A percentile compares a stretch with the other conserved stretches of the same genome.
These are phyloP conservation scores for Garrulus glandarius DNA, from an alignment of 2,797 vertebrate species.

Conservation along the genomic window DNA sequence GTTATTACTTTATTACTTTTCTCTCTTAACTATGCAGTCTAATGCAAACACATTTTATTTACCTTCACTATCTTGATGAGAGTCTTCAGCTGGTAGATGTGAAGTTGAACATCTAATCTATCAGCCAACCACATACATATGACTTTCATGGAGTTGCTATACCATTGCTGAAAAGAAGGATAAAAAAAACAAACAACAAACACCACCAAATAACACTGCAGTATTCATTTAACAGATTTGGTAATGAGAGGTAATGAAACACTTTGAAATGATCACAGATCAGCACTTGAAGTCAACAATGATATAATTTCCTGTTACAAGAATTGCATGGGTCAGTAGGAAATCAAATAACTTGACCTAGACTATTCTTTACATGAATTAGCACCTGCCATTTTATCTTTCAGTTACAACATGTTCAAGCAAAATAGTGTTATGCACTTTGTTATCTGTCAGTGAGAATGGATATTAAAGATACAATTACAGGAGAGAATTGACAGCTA, in stretches of 20 bases:
- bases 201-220: conserved; percentile 45
- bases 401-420: conserved; percentile 68
- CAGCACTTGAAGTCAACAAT: conserved; percentile 78
- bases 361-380: conserved; percentile 76
- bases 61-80: conserved; percentile 99
- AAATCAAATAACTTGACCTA: conserved; percentile 76
- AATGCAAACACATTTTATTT: conserved; percentile 61
- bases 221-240: conserved; percentile 77
- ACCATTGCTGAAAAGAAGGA: conserved; percentile 89
- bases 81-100: conserved; percentile 94
- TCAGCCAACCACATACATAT: conserved; percentile 93
- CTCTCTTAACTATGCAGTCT: not conserved
- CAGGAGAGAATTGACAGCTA: conserved; percentile 27
- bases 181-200: not conserved
- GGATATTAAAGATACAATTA: conserved; percentile 64
- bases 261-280: conserved; percentile 76
- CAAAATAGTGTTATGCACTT: conserved; percentile 64
- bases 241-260: conserved; percentile 79
- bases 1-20: not conserved
- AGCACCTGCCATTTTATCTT: conserved; percentile 67
- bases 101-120: conserved; percentile 94
- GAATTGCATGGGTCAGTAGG: conserved; percentile 75
- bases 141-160: conserved; percentile 87
- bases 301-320: conserved; percentile 79
- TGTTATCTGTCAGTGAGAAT: conserved; percentile 55